phyloP scores from a whole-genome alignment of 1,140 invertebrate species.

The Lordiphosa clarofinis region DNA sequence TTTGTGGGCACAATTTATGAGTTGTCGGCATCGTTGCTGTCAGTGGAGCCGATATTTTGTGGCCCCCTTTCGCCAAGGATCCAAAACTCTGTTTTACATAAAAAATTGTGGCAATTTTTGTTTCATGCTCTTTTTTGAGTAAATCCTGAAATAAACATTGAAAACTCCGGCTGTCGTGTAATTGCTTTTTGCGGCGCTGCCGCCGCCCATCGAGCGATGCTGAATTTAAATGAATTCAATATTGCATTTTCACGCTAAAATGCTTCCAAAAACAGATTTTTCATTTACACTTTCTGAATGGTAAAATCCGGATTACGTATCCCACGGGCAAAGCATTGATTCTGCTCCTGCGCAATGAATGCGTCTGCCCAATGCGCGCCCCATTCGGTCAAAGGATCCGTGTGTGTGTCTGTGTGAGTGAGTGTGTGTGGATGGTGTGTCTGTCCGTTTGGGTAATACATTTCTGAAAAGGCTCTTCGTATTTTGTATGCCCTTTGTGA shows the following conservation, averaged over 20 bases:
- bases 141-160: conserved; percentile 8
- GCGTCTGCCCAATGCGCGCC: conserved; percentile 8
- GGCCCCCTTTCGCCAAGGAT: neutral
- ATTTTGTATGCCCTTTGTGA: conserved; percentile 75
- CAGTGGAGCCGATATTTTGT: neutral
- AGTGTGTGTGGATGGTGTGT: neutral
- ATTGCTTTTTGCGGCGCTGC: conserved; percentile 62
- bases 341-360: conserved; percentile 65
- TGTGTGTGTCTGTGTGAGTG: too few species aligned
- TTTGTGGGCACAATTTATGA: conserved; percentile 74
- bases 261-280: conserved; percentile 79
- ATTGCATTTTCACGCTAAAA: conserved; percentile 79
- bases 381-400: conserved; percentile 56
- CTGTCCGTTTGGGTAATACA: conserved; percentile 36
- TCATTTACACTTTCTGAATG: conserved; percentile 79
- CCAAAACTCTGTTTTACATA: conserved; percentile 39
- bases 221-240: conserved; percentile 79
- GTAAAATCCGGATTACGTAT: conserved; percentile 79
- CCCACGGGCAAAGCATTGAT: conserved; percentile 77
- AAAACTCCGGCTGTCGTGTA: conserved; percentile 45
- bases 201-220: conserved; percentile 36
- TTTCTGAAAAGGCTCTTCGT: conserved; percentile 50
- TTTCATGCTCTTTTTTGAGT: conserved; percentile 35
- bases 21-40: conserved; percentile 48
- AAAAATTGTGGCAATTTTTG: conserved; percentile 61